Base-by-base conservation (phyloP, 2,113 vertebrate species). In the Manacus vitellinus region DNA sequence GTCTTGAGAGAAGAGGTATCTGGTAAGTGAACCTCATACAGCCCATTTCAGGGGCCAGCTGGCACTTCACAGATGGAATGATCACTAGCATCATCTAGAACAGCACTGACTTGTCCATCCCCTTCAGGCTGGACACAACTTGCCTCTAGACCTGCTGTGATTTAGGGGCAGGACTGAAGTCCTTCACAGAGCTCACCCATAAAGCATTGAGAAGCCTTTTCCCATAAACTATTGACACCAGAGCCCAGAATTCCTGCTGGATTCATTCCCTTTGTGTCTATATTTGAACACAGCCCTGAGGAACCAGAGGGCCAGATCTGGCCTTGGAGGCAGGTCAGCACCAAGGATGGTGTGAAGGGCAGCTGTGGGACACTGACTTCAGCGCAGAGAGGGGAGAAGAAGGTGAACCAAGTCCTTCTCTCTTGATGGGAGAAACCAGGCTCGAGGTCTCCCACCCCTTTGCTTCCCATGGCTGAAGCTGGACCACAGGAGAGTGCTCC, bases 261-360 rank as follows among this genome's bases (percentile, higher is more conserved):
- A 78, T 51, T 79, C 8, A 3, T 11, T 58, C 49, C 35, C 16
- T 51, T 55, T 5, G 0, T 17, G 23, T 27, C 41, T 74, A 6
- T 9, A 28, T 22, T 62, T 74, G 9, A 46, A 37, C 39, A 33
- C 0, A 46, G 31, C 30, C n/a, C 55, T 59, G 63, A 85, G 63
- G 83, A 85, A 62, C 28, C 41, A 75, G 70, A 52, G 27, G 68
- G n/a, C 3, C 41, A 58, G 41, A 27, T 59, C 39, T 52, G 9
- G 0, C 25, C 15, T 31, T 3, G 4, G 52, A 51, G 68, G 39
- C 61, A 71, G 33, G 33, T 73, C 70, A n/a, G 54, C 54, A 21
- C 61, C 0, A 0, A 56, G 56, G 17, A 61, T 0, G 7, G 65
- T 41, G 44, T 0, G 1, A 9, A 20, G 55, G 67, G 30, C 43